Base-by-base conservation (phyloP, 2,797 vertebrate species). In the Vespertilio murinus region DNA sequence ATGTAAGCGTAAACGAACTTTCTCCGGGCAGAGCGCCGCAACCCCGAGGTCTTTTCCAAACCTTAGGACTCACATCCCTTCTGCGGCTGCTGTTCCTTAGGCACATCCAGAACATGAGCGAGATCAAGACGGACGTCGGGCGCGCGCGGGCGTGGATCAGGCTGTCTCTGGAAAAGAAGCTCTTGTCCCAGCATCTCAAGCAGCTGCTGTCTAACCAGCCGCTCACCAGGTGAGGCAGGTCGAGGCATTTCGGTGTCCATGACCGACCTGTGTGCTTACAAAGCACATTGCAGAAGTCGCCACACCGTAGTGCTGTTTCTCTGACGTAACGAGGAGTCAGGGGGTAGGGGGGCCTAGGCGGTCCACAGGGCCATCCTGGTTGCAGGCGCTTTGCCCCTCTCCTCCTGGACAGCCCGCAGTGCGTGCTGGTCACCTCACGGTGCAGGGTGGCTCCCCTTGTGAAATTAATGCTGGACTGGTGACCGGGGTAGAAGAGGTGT, bases 151-250 rank as follows among this genome's bases (percentile, higher is more conserved):
- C 99, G 10, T 99, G 99, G 99, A 99, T 99, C 94, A 98, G 99
- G 47, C 97, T 99, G 96, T 99, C 99, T 77, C 98, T 99, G 95
- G 99, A 99, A 97, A 99, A 99, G 98, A 99, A 99, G 96, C 98
- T 99, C 92, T 97, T 99, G 30, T 99, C 99, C 25, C 99, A 99
- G 87, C 99, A 99, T 93, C 99, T 99, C 59, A 99, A 99, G 97
- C 99, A 99, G 97, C 98, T 99, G 94, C 98, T 99, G 33, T 98
- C 98, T 47, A 99, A 99, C 97, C 99, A 99, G 85, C 98, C 97
- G 35, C 99, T 99, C 96, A 98, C 99, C 94, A 99, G 98, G 99
- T 99, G 98, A 98, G 97, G 30, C 59, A 91, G 33, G 2, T 1
- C 33, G 75, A 52, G 78, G 38, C 23, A 74, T 90, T 0, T 1